Base-by-base conservation (phyloP, 1,140 invertebrate genomes). In the Hesperophylax magnus region DNA sequence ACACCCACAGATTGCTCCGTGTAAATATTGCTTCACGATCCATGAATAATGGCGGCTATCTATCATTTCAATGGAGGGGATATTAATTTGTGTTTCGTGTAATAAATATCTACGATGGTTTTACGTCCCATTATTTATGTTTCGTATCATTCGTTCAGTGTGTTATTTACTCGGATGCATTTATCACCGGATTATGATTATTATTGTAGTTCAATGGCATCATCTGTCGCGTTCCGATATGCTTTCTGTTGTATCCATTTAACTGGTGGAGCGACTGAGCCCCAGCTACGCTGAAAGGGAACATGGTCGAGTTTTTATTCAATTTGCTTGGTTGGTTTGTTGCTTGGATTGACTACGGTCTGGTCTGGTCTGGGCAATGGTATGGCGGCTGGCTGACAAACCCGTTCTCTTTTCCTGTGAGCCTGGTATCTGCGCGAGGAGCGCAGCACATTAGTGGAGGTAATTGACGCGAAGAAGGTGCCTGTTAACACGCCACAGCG, bases 381-480 rank as follows among this genome's bases (percentile, higher is more conserved):
- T 15, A 27, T 31, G 61, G 61, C 24, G 20, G 63, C 31, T 47
- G 63, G 9, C 31, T 39, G 22, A 31, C 53, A 65, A 65, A 77
- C 58, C 52, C 31, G 61, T 67, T 78, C 77, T 58, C 39, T 58
- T 63, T 56, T 31, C 39, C 31, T 54, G 60, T 15, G 1, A 65
- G 52, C 27, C 77, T 27, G 34, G 27, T 53, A 78, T 65, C 76
- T 61, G 60, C 24, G 18, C 47, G 39, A 52, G 15, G 69, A 79
- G 78, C 53, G 65, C 52, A 74, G 78, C 52, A 72, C 78, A 79
- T 79, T 79, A 79, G 78, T 34, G 78, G 69, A 79, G 78, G 78
- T 79, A 79, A 79, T 79, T 79, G 78, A 79, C 78, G 78, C 78
- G 78, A 72, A 74, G 78, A 74, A 79, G 78, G 65, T 79, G 78